Evolutionary conservation across 2,888 invertebrate genomes (phyloP).

Genomic region (Eupeodes latifasciatus): DNA sequence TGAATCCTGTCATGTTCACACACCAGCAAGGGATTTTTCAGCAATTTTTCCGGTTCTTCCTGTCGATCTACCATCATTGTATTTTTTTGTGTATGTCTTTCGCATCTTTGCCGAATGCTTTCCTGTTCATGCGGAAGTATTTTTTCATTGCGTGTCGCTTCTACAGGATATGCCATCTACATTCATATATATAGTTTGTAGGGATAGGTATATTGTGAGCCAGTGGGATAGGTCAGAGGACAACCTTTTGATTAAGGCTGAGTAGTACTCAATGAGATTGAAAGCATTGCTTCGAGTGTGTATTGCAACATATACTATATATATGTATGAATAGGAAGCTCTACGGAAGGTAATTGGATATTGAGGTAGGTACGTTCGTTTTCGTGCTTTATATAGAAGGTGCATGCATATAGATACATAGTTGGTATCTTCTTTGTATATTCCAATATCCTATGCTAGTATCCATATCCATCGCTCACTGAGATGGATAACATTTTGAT

Average conservation of each 20-base stretch:
- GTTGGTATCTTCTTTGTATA: no score
- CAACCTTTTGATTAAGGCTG: constrained; percentile 60
- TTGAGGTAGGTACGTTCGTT: constrained; percentile 43
- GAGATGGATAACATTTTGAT: constrained; percentile 53
- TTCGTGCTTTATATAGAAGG: not conserved
- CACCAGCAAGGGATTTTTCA: constrained; percentile 61
- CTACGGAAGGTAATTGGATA: constrained; percentile 58
- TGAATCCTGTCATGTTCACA: constrained; percentile 70
- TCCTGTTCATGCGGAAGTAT: constrained; percentile 60
- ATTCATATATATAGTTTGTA: not conserved
- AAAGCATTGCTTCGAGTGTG: constrained; percentile 42
- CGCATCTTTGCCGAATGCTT: constrained; percentile 31
- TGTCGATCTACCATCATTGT: constrained; percentile 50
- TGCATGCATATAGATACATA: not conserved
- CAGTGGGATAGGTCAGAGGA: constrained; percentile 27
- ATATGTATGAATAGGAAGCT: constrained; percentile 20
- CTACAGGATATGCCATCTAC: not conserved
- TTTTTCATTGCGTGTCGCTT: constrained; percentile 56
- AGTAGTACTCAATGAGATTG: constrained; percentile 64
- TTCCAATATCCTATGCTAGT: not conserved
- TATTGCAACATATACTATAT: constrained; percentile 31
- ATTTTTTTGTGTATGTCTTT: constrained; percentile 6
- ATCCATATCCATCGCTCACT: constrained; percentile 15
- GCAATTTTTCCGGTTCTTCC: constrained; percentile 69
- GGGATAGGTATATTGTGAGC: not conserved